Base-by-base conservation (phyloP, 2,888 invertebrate genomes). In the Augiades crinisus region DNA sequence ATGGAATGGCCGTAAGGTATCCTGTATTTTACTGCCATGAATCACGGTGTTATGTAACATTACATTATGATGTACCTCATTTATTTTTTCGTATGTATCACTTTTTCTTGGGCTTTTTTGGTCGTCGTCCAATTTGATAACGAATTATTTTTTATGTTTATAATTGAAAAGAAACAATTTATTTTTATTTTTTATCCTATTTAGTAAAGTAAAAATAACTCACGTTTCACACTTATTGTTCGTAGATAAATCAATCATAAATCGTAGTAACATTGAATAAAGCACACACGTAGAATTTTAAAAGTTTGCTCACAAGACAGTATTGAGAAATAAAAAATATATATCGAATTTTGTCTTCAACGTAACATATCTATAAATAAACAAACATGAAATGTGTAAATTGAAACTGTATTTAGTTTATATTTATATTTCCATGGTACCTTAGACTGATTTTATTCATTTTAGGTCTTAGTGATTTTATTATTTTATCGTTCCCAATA, bases 371-470 rank as follows among this genome's bases (percentile, higher is more conserved):
- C 21, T 24, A 24, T 37, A 5, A 27, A 27, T 10, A 27, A 1
- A 4, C 8, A 27, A 10, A 27, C 13, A 31, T 31, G 8, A 16
- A n/a, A n/a, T n/a, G n/a, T n/a, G n/a, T n/a, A n/a, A n/a, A n/a
- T 7, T 30, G 19, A 30, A n/a, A 7, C 5, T 21, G n/a, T 19
- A 45, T 34, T 14, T 12, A 13, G 6, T 38, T 38, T 30, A 34
- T 10, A 27, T 46, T 10, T 37, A 17, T 21, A 7, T n/a, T 22
- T 7, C 30, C 47, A 47, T 31, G 31, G 22, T 47, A 40, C 22
- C n/a, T 40, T 47, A 47, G 47, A 47, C 47, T 47, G 47, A 47
- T 40, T 47, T 47, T 16, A 40, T 31, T 40, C 12, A 41, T 17
- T 49, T 41, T 43, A 43, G 21, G 10, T 6, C 12, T 24, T 41